These are phyloP conservation scores for Atopsyche davidsoni DNA, from an alignment of 1,140 invertebrate species.

Conservation along the genomic window DNA sequence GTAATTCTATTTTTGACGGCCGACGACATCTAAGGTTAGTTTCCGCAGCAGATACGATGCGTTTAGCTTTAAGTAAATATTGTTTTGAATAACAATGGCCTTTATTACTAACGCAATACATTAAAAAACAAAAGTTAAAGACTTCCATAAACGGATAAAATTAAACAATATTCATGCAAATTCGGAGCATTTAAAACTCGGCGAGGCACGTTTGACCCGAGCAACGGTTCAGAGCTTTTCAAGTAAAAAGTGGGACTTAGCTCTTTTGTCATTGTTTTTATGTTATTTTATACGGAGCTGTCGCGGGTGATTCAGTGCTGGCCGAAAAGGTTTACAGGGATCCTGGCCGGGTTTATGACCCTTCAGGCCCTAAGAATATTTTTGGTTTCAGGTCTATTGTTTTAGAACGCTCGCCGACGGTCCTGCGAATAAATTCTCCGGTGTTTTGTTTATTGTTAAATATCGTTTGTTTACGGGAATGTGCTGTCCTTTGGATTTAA, in stretches of 20 bases:
- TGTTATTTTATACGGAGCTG: constrained; percentile 20
- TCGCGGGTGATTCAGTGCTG: constrained; percentile 21
- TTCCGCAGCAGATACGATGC: no score
- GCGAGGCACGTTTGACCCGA: constrained; percentile 16
- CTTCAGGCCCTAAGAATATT: constrained; percentile 9
- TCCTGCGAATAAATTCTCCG: constrained; percentile 12
- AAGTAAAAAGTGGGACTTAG: constrained; percentile 15
- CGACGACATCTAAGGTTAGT: no score
- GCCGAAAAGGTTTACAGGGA: constrained; percentile 13
- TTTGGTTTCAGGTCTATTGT: constrained; percentile 17
- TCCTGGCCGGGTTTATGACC: constrained; percentile 9
- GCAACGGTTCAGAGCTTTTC: constrained; percentile 20
- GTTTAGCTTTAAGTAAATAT: no score
- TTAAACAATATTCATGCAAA: constrained; percentile 28
- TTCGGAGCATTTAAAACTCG: constrained; percentile 19
- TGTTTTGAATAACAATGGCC: no score
- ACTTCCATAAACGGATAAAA: constrained; percentile 26
- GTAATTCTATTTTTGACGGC: no score
- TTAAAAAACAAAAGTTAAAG: no score
- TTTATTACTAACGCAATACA: no score
- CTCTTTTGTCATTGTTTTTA: constrained; percentile 27
- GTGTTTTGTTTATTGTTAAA: constrained; percentile 1
- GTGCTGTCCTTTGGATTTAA: no score
- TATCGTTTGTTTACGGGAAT: not conserved
- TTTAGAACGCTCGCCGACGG: constrained; percentile 14